Conservation (phyloP, 2,113 vertebrate species). For the Crocuta crocuta region DNA sequence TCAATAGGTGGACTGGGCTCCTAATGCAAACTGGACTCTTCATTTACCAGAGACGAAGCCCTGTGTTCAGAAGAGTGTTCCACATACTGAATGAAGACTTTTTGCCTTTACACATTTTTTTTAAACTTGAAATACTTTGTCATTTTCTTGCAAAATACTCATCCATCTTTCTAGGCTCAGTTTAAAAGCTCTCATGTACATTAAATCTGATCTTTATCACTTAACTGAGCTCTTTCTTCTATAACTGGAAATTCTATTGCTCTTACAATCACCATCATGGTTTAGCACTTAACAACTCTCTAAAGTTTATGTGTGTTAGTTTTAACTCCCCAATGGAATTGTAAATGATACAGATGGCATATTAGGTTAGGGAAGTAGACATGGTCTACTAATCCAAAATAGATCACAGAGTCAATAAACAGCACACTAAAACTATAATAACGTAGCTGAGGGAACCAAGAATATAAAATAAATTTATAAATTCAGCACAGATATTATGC, state of each 20-base stretch:
- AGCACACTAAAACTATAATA: not conserved
- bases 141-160: not conserved
- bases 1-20: not conserved
- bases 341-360: not conserved
- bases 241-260: not conserved
- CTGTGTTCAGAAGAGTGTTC: not conserved
- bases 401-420: not conserved
- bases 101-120: not conserved
- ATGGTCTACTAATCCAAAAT: not conserved
- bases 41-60: not conserved
- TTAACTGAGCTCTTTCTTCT: not conserved
- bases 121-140: not conserved
- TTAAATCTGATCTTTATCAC: not conserved
- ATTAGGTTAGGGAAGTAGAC: not conserved
- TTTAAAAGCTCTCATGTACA: not conserved
- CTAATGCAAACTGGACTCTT: not conserved
- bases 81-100: not conserved
- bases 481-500: not conserved
- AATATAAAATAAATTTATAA: not conserved
- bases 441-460: not conserved
- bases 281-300: not conserved
- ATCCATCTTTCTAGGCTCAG: slow-evolving; percentile 6
- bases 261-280: not conserved
- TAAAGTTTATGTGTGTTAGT: not conserved
- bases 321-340: not conserved